These are phyloP conservation scores for Phoxinus dragarum DNA, from an alignment of 2,797 vertebrate species.

Conservation along the genomic window DNA sequence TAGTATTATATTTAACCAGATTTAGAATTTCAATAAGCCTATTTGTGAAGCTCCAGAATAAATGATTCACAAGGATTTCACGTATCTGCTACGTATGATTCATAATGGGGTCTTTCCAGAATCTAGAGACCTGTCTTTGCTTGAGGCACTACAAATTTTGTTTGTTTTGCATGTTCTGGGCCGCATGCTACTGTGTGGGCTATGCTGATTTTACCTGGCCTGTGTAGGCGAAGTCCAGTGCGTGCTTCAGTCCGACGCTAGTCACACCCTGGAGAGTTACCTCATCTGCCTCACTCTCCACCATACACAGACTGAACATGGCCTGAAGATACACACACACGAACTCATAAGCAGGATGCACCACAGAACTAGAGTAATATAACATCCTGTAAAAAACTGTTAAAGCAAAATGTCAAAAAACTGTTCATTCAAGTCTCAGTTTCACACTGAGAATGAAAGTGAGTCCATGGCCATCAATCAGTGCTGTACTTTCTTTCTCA, in stretches of 20 bases:
- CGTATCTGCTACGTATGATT: conserved; percentile 1
- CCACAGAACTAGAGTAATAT: conserved; percentile 1
- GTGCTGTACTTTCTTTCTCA: conserved; percentile 37
- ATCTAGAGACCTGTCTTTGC: conserved; percentile 11
- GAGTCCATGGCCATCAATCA: conserved; percentile 21
- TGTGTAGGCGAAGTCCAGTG: conserved; percentile 96
- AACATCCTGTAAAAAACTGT: not conserved
- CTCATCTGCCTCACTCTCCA: conserved; percentile 96
- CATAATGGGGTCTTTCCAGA: conserved; percentile 11
- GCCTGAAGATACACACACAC: conserved; percentile 79
- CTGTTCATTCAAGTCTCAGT: conserved; percentile 17
- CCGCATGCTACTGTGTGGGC: conserved; percentile 21
- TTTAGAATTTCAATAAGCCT: not conserved
- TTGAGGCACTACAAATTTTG: not conserved
- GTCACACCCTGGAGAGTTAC: conserved; percentile 95
- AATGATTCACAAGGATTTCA: conserved; percentile 23
- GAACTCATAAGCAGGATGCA: not conserved
- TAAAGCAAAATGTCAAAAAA: conserved; percentile 17
- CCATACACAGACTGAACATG: conserved; percentile 98
- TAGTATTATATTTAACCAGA: not conserved
- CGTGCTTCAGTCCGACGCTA: conserved; percentile 92
- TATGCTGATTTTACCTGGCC: conserved; percentile 86
- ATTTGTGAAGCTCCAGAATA: conserved; percentile 22
- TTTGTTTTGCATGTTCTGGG: conserved; percentile 1
- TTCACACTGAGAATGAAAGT: conserved; percentile 6